Conservation (phyloP, 2,888 invertebrate genomes). For the Parthenolecanium corni region DNA sequence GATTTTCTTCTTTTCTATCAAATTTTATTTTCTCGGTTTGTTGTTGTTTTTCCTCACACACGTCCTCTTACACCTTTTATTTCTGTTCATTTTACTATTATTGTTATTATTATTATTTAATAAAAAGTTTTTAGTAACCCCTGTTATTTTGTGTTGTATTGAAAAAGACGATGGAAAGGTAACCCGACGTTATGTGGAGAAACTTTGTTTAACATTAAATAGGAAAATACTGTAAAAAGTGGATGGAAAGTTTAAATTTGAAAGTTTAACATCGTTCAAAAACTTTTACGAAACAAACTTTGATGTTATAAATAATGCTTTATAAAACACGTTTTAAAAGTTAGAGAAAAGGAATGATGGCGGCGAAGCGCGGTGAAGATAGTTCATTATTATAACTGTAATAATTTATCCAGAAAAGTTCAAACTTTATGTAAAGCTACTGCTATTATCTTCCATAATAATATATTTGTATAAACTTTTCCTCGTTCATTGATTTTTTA, state of each 20-base stretch:
- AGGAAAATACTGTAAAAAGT: conserved; percentile 29
- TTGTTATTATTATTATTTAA: too few relatives aligned
- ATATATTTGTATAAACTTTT: conserved; percentile 28
- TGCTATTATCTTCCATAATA: conserved; percentile 29
- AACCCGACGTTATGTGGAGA: conserved; percentile 21
- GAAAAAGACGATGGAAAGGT: conserved; percentile 14
- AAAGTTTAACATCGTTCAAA: conserved; percentile 29
- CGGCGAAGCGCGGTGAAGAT: conserved; percentile 15
- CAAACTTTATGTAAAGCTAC: conserved; percentile 29
- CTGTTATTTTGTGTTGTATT: neutral
- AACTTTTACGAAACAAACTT: conserved; percentile 29
- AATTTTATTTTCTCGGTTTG: too few relatives aligned
- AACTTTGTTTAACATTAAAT: conserved; percentile 29
- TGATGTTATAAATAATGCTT: conserved; percentile 29
- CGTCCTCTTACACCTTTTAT: too few relatives aligned
- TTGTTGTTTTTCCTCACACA: too few relatives aligned
- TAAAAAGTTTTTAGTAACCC: neutral
- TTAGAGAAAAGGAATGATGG: conserved; percentile 21
- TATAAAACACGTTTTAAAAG: conserved; percentile 29
- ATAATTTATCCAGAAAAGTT: conserved; percentile 28
- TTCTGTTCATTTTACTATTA: too few relatives aligned
- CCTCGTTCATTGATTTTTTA: conserved; percentile 28
- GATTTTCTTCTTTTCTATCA: too few relatives aligned
- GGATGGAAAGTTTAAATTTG: conserved; percentile 28
- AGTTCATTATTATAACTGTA: conserved; percentile 29